These are phyloP conservation scores for Ranitomeya imitator DNA, from an alignment of 2,113 vertebrate genomes.

Conservation along the genomic window DNA sequence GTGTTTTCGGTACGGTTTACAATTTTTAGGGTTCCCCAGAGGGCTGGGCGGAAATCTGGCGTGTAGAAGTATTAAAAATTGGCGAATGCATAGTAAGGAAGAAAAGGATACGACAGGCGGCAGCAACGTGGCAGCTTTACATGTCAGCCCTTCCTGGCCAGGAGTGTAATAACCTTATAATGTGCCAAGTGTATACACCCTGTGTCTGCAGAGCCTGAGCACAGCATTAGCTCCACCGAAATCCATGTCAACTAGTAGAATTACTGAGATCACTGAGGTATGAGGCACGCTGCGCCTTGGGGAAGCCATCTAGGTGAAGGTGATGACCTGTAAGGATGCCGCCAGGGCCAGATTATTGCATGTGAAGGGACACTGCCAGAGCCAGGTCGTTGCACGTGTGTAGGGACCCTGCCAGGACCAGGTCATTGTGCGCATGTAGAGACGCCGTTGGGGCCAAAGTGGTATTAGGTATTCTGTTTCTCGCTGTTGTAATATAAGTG, in stretches of 20 bases:
- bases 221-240: too few species aligned
- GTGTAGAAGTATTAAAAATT: neutral
- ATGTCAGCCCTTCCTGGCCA: conserved; percentile 28
- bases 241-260: neutral
- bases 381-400: too few species aligned
- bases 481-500: too few species aligned
- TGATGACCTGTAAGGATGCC: too few species aligned
- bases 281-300: neutral
- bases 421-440: too few species aligned
- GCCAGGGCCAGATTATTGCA: too few species aligned
- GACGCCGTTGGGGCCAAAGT: too few species aligned
- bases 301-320: neutral
- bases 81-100: conserved; percentile 11
- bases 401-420: too few species aligned
- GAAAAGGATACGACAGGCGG: neutral
- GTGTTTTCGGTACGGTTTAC: neutral
- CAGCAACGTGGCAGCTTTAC: conserved; percentile 22
- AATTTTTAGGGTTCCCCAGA: neutral
- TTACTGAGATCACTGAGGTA: neutral
- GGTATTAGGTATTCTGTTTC: too few species aligned
- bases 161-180: neutral
- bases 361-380: too few species aligned
- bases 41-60: neutral
- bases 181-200: conserved; percentile 13
- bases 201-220: neutral